Conservation (phyloP, 2,113 vertebrate species). For the Notiomystis cincta region DNA sequence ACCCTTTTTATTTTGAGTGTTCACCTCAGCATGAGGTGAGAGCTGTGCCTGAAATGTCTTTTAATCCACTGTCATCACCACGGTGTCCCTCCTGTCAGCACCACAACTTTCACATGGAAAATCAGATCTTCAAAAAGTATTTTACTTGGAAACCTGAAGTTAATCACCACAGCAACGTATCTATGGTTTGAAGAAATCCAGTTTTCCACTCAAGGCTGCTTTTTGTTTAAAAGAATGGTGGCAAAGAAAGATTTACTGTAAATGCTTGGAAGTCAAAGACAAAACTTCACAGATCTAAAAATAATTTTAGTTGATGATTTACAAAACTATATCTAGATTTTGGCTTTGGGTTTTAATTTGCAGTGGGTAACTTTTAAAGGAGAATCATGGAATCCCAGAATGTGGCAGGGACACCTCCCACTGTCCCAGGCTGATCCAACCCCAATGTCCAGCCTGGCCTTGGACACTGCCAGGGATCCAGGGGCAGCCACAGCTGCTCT, state of each 20-base stretch:
- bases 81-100: not conserved
- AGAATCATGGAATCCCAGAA: not conserved
- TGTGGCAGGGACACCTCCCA: not conserved
- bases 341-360: not conserved
- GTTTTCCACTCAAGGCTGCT: not conserved
- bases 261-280: not conserved
- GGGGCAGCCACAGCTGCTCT: not conserved
- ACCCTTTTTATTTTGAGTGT: too few species aligned
- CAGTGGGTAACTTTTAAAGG: not conserved
- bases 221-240: not conserved
- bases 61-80: not conserved
- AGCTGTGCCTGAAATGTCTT: not conserved
- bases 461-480: not conserved
- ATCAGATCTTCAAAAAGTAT: not conserved
- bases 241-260: not conserved
- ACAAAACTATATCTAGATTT: not conserved
- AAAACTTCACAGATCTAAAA: not conserved
- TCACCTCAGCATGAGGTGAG: rapidly evolving
- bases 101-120: not conserved
- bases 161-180: not conserved
- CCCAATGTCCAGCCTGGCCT: not conserved
- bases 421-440: not conserved
- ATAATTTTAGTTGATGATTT: not conserved
- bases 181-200: not conserved
- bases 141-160: not conserved